Evolutionary conservation across 2,888 invertebrate genomes (phyloP), one percentile per base, ranked within the genome.

Genomic region (Coremacera marginata): DNA sequence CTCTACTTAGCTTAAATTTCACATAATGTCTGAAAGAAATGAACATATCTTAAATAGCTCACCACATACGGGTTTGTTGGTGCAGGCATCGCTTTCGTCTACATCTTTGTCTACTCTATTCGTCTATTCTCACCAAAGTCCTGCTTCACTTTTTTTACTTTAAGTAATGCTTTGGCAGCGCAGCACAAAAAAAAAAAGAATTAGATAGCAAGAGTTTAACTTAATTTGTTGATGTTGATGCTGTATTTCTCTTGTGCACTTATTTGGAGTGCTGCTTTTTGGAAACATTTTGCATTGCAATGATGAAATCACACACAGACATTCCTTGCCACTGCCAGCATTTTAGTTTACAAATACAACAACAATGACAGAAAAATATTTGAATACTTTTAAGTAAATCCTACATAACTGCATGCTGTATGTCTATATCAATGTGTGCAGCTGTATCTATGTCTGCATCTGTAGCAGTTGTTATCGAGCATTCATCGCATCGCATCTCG

Each of bases 241-340:
- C 37, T 37, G 37, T 37, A 37, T 44, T 44, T 44, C 44, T 44
- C 1, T 44, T 11, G 14, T 44, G 44, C 44, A 44, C 44, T 44
- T 44, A 44, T 44, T 44, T 44, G 44, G 14, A 44, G 57, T 2
- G 9, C 25, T 60, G 11, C 57, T 60, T 60, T 57, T 60, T 22
- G 57, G 27, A 25, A 22, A 60, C 57, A 60, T 60, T 60, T 60
- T 60, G 25, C 25, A 60, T 25, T 60, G 57, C 25, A 60, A 60
- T 27, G 27, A 60, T 44, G 14, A 60, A 60, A 60, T 60, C 57
- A 60, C 57, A 60, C 27, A 25, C 57, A 25, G 57, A 27, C 57
- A 60, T 60, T 60, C 25, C 57, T 22, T 31, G 31, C 31, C 31
- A 19, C 57, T 25, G 27, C 57, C 25, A 22, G 57, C 57, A 60